Evolutionary conservation across 2,113 vertebrate genomes (phyloP), one percentile per base, ranked within the genome.

Genomic region (Scortum barcoo): DNA sequence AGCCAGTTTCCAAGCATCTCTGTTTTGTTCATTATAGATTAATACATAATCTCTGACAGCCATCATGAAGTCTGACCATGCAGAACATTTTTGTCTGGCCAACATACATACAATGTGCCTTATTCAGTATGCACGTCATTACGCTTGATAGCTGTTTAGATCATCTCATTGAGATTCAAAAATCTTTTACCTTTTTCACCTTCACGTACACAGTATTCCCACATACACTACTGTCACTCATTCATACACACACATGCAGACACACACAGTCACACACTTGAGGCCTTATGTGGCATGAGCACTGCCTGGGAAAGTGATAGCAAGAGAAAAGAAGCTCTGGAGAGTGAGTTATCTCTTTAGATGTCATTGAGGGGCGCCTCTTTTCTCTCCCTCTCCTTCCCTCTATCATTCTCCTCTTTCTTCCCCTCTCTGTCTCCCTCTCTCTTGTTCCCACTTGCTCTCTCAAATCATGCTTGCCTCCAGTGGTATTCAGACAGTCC

Each of bases 401-500:
- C 85, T 92, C 93, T 84, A 80, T 92, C 91, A 83, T 90, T 90
- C 87, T 72, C 75, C 61, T 86, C 72, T 89, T 86, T 91, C 86
- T 89, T 87, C 75, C 80, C 50, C 85, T 88, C 81, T 81, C 76
- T 81, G 61, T 89, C 87, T 88, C 77, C 63, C 78, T 88, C 83
- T 86, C 85, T 87, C 90, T 90, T 86, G 88, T 91, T 93, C 87
- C 89, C 90, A 88, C 90, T 93, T 88, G 89, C 91, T 90, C 89
- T 88, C 88, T 93, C 90, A 93, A 92, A 94, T 94, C 92, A 89
- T 90, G 89, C 89, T 90, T 51, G 84, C 93, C 93, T 93, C 82
- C 89, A 92, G 93, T 93, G 92, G 87, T 91, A 92, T 93, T 89
- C 93, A 94, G 91, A 93, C 93, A 94, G 92, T 91, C 93, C 93